Conservation (phyloP, 2,113 vertebrate genomes). For the Dasyurus viverrinus region DNA sequence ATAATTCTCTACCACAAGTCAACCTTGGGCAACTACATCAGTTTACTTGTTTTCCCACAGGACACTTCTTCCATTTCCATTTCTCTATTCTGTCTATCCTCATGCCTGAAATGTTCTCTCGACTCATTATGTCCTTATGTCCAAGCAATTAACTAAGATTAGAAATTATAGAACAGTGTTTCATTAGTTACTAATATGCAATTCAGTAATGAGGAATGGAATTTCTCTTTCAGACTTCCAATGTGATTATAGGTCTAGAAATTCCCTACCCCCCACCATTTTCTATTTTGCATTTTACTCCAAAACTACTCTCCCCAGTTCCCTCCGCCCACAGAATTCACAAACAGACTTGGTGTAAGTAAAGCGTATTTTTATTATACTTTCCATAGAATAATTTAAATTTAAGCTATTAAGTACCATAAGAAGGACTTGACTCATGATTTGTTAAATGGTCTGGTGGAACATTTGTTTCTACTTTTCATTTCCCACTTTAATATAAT, state of each 20-base stretch:
- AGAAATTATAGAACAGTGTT: neutral
- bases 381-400: neutral
- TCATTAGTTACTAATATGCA: neutral
- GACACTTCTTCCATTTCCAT: neutral
- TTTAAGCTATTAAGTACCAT: neutral
- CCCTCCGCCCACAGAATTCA: neutral
- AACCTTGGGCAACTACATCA: neutral
- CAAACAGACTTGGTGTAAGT: neutral
- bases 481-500: conserved; percentile 13
- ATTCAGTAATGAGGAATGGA: neutral
- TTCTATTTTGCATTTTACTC: neutral
- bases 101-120: neutral
- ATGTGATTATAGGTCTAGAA: neutral
- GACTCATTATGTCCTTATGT: neutral
- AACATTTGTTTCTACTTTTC: neutral
- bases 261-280: neutral
- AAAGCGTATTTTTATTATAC: neutral
- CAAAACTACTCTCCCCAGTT: neutral
- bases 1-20: neutral
- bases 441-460: neutral
- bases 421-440: neutral
- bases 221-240: neutral
- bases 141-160: neutral
- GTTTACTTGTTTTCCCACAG: neutral
- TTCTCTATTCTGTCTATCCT: neutral